Percentiles rank a stretch among this genome's conserved stretches.
Evolutionary conservation across 1,140 invertebrate species (phyloP).

Genomic region (Apis florea): DNA sequence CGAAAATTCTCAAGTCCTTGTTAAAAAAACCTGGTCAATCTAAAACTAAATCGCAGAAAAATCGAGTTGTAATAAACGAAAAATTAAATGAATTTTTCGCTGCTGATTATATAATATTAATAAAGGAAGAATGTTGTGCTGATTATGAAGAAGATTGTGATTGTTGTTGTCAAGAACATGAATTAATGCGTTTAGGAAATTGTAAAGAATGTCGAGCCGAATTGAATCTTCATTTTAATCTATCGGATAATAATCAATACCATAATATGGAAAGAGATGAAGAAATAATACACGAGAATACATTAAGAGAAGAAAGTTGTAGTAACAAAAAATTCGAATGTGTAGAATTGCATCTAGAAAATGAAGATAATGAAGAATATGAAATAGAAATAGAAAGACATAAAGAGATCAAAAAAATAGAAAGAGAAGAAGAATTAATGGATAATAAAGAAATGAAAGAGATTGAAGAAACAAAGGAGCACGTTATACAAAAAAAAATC

Average conservation of each 20-base stretch:
- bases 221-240: conserved; percentile 72
- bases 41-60: conserved; percentile 80
- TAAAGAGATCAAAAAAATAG: conserved; percentile 58
- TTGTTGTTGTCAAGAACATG: conserved; percentile 88
- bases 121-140: conserved; percentile 90
- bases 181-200: conserved; percentile 84
- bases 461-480: conserved; percentile 5
- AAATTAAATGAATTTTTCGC: conserved; percentile 93
- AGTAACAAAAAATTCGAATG: conserved; percentile 51
- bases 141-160: conserved; percentile 87
- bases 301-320: conserved; percentile 32
- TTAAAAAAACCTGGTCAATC: conserved; percentile 82
- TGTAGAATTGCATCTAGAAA: conserved; percentile 57
- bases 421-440: conserved; percentile 76
- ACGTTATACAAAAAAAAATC: background rate
- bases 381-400: conserved; percentile 76
- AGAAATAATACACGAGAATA: conserved; percentile 34
- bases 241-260: conserved; percentile 47
- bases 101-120: conserved; percentile 92
- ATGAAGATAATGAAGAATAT: conserved; percentile 77
- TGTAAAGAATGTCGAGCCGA: conserved; percentile 80
- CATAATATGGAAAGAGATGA: conserved; percentile 43
- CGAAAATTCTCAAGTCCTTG: conserved; percentile 81
- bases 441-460: conserved; percentile 47
- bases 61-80: conserved; percentile 92